Conservation (phyloP, 2,113 vertebrate species). For the human region GRCh38 chr11:73487001-73487500, state of each 20-base stretch:
- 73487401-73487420: background rate
- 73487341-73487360: background rate
- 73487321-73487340: background rate
- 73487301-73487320: background rate
- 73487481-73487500: background rate
- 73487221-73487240: background rate
- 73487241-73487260: background rate
- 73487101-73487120: background rate
- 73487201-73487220: background rate
- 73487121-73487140: background rate
- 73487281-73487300: background rate
- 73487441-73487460: background rate
- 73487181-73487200: background rate
- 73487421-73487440: background rate
- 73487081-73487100: background rate
- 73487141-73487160: background rate
- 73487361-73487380: background rate
- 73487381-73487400: background rate
- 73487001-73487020: conserved; percentile 1
- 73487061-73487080: background rate
- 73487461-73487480: background rate
- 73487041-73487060: background rate
- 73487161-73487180: background rate
- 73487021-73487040: background rate
- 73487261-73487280: background rate